A percentile compares a stretch with the other conserved stretches of the same genome.
These are phyloP conservation scores for Peromyscus leucopus DNA, from an alignment of 2,113 vertebrate genomes.

Conservation along the genomic window DNA sequence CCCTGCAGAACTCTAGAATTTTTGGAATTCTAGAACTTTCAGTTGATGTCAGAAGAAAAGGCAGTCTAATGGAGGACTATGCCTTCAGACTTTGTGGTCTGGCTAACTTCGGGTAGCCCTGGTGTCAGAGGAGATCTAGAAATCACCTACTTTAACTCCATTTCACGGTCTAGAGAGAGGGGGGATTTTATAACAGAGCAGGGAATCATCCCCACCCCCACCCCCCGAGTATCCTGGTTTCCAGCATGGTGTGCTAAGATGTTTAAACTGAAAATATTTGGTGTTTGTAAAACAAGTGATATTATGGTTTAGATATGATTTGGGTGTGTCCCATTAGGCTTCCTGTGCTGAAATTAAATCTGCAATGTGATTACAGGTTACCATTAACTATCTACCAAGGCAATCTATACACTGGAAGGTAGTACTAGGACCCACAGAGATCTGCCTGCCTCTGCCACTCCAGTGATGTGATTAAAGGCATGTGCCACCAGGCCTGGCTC, in stretches of 20 bases:
- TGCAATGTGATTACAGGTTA: background rate
- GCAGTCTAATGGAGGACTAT: background rate
- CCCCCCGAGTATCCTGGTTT: background rate
- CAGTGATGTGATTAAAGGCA: background rate
- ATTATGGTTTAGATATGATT: background rate
- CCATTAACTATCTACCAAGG: background rate
- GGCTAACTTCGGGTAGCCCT: background rate
- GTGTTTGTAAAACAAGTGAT: background rate
- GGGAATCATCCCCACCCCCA: background rate
- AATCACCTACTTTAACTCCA: background rate
- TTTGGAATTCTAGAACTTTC: background rate
- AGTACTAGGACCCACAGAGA: background rate
- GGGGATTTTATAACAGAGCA: background rate
- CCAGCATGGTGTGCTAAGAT: background rate
- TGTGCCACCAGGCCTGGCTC: background rate
- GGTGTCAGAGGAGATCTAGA: background rate
- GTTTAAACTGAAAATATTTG: background rate
- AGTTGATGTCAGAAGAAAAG: background rate
- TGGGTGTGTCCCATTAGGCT: background rate
- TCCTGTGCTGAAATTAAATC: background rate
- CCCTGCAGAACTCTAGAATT: background rate
- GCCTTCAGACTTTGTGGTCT: background rate
- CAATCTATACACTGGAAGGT: background rate
- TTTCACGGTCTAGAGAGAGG: background rate
- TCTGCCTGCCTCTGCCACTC: background rate